Conservation (phyloP, 2,888 invertebrate species). For the Desoria tigrina region DNA sequence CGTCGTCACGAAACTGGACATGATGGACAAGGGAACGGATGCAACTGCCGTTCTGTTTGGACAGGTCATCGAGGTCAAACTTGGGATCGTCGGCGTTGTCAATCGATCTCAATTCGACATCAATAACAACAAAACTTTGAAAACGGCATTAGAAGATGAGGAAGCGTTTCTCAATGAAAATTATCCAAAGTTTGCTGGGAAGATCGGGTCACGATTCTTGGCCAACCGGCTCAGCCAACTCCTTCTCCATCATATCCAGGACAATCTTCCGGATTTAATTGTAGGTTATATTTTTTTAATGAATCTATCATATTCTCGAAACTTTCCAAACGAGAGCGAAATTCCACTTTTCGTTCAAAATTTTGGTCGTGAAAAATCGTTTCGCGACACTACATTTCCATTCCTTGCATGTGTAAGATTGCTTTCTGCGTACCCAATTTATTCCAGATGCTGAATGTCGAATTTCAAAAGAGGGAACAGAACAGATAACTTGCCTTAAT, state of each 20-base stretch:
- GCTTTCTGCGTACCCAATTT: too few species aligned
- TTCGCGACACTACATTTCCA: too few species aligned
- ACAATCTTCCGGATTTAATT: slow-evolving; percentile 92
- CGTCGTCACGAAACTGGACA: slow-evolving; percentile 96
- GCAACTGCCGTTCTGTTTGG: slow-evolving; percentile 97
- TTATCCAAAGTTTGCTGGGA: slow-evolving; percentile 92
- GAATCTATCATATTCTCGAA: too few species aligned
- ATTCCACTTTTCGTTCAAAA: too few species aligned
- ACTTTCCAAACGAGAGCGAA: too few species aligned
- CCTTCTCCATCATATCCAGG: slow-evolving; percentile 97
- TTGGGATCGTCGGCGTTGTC: slow-evolving; percentile 98
- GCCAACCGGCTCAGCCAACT: slow-evolving; percentile 94
- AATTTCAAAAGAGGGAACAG: too few species aligned
- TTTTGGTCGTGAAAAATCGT: too few species aligned
- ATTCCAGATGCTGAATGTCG: too few species aligned
- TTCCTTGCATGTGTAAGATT: too few species aligned
- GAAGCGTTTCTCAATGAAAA: slow-evolving; percentile 88
- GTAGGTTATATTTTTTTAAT: not conserved
- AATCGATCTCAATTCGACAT: slow-evolving; percentile 96
- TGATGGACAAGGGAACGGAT: slow-evolving; percentile 98
- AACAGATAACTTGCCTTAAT: too few species aligned
- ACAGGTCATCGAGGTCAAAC: slow-evolving; percentile 93
- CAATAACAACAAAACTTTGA: slow-evolving; percentile 55
- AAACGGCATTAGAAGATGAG: slow-evolving; percentile 89
- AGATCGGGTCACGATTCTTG: slow-evolving; percentile 93